Evolutionary conservation across 2,797 vertebrate genomes (phyloP).

Genomic region (Ctenopoma kingsleyae): DNA sequence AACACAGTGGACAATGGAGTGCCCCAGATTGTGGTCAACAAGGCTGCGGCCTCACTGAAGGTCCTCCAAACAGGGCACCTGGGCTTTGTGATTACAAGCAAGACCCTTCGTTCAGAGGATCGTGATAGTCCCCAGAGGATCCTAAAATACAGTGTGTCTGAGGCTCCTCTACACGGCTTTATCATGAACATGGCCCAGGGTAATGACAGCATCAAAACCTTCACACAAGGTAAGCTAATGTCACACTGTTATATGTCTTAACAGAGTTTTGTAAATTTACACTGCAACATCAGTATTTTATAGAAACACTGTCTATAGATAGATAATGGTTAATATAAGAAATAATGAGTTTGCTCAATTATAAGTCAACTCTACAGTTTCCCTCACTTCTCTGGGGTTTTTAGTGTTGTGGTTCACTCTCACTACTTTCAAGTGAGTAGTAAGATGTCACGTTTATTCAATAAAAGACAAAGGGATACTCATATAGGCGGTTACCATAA

Average conservation of each 20-base stretch:
- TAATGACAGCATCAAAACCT: conserved; percentile 85
- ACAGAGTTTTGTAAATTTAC: not conserved
- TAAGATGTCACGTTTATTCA: not conserved
- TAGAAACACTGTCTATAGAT: not conserved
- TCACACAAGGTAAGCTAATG: conserved; percentile 88
- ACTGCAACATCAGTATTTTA: not conserved
- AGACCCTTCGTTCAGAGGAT: conserved; percentile 87
- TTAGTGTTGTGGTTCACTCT: not conserved
- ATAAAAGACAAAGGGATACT: too few relatives aligned
- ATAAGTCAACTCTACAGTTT: not conserved
- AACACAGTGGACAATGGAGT: conserved; percentile 87
- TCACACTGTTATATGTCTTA: conserved; percentile 6
- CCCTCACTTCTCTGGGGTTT: not conserved
- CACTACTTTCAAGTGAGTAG: not conserved
- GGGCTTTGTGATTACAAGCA: conserved; percentile 89
- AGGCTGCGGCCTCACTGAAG: conserved; percentile 85
- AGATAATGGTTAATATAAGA: not conserved
- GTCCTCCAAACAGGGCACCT: conserved; percentile 85
- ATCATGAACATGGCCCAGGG: conserved; percentile 86
- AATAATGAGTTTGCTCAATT: not conserved
- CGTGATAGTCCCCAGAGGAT: conserved; percentile 84
- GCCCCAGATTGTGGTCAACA: conserved; percentile 89
- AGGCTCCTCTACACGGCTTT: conserved; percentile 86
- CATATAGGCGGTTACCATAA: too few relatives aligned
- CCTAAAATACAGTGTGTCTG: conserved; percentile 85